Evolutionary conservation across 2,113 vertebrate genomes (phyloP).

Genomic region (Sebastes schlegelii): DNA sequence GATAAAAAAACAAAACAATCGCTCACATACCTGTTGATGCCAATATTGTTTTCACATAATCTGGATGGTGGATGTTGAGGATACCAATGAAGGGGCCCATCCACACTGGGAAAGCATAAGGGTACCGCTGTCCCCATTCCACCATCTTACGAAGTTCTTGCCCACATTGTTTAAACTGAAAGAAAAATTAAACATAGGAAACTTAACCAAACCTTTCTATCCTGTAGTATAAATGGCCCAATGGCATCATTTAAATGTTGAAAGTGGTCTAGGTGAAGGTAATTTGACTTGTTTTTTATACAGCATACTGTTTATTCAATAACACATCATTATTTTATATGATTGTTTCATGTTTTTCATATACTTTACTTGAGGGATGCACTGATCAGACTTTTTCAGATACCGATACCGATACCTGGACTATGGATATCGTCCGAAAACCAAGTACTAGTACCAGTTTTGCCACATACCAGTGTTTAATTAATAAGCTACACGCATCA

Average conservation of each 20-base stretch:
- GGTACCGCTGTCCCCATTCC: conserved; percentile 79
- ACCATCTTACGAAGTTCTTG: conserved; percentile 63
- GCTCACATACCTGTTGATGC: conserved; percentile 83
- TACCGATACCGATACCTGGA: too few species aligned
- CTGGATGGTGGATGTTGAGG: conserved; percentile 82
- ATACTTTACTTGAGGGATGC: not conserved
- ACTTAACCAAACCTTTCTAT: not conserved
- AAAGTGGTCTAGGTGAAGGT: not conserved
- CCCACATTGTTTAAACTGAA: conserved; percentile 82
- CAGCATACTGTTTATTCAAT: not conserved
- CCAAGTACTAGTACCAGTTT: too few species aligned
- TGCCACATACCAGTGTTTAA: too few species aligned
- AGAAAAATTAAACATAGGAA: conserved; percentile 3
- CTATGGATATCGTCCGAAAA: too few species aligned
- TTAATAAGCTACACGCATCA: too few species aligned
- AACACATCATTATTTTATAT: not conserved
- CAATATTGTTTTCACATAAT: conserved; percentile 86
- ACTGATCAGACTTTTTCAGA: too few species aligned
- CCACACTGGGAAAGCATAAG: conserved; percentile 79
- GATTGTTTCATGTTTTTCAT: not conserved
- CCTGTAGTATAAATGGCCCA: too few species aligned
- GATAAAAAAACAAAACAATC: not conserved
- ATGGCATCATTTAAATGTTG: not conserved
- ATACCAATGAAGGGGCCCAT: conserved; percentile 80
- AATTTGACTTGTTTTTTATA: not conserved